phyloP scores from a whole-genome alignment of 2,113 vertebrate genomes.

The Sigmodon hispidus region DNA sequence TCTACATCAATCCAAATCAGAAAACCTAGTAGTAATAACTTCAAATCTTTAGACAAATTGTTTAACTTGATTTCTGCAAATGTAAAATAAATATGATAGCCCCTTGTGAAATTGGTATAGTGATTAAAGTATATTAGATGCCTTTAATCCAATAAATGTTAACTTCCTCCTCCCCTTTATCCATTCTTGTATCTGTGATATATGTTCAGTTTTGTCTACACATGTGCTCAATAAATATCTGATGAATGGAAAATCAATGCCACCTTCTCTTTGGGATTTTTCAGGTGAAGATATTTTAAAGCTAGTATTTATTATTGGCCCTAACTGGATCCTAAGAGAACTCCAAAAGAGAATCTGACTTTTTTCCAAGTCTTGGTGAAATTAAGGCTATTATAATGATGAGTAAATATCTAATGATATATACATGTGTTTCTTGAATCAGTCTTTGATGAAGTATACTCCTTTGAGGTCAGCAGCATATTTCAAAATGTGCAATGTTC shows the following conservation, averaged over 20 bases:
- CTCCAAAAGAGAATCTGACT: background rate
- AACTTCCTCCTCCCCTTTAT: background rate
- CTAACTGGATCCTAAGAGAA: background rate
- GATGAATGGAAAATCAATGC: background rate
- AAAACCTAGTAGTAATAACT: background rate
- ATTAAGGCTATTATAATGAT: background rate
- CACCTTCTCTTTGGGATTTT: background rate
- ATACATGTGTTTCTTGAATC: background rate
- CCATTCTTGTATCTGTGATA: background rate
- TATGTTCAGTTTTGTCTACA: background rate
- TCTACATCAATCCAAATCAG: background rate
- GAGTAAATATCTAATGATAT: background rate
- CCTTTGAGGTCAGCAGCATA: background rate
- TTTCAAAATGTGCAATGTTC: background rate
- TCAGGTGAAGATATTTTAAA: background rate
- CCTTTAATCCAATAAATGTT: background rate
- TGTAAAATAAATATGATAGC: background rate
- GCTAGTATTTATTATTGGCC: background rate
- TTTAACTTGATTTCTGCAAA: background rate
- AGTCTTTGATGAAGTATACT: background rate
- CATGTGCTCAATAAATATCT: background rate
- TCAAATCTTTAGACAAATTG: background rate
- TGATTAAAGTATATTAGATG: background rate
- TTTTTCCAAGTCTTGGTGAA: background rate
- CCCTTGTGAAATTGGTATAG: background rate